Percentiles rank a stretch among this genome's conserved stretches.
Conservation (phyloP, 2,888 invertebrate genomes). For the Bellardia bayeri region DNA sequence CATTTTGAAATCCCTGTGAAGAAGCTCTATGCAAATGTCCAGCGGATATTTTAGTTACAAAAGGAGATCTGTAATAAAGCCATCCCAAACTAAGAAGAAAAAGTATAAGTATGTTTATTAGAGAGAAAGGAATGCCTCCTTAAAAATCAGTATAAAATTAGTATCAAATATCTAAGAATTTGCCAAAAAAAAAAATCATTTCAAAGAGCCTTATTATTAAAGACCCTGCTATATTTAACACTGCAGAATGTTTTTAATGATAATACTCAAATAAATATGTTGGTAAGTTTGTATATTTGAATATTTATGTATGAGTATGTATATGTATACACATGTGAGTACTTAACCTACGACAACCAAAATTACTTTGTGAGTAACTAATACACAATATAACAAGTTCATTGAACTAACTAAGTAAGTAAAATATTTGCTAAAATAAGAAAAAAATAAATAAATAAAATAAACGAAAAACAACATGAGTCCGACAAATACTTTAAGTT, state of each 20-base stretch:
- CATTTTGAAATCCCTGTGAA: no score
- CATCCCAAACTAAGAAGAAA: no score
- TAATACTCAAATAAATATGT: constrained; percentile 9
- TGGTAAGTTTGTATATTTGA: background rate
- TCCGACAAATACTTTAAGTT: constrained; percentile 42
- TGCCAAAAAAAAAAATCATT: no score
- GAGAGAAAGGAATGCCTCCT: no score
- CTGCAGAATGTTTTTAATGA: constrained; percentile 10
- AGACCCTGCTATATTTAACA: no score
- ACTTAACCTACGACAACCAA: constrained; percentile 72
- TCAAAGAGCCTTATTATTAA: no score
- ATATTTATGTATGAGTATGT: background rate
- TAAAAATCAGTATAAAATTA: no score
- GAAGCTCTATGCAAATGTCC: no score
- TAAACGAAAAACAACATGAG: constrained; percentile 31
- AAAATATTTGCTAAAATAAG: constrained; percentile 54
- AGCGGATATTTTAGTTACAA: no score
- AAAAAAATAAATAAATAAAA: constrained; percentile 18
- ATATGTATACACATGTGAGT: constrained; percentile 38
- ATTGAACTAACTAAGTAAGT: constrained; percentile 49
- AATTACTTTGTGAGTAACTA: constrained; percentile 66
- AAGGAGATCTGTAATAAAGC: no score
- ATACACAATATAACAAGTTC: constrained; percentile 61
- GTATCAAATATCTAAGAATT: no score
- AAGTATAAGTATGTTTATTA: no score